Base-by-base conservation (phyloP, 2,797 vertebrate species). In the Myotis daubentonii region DNA sequence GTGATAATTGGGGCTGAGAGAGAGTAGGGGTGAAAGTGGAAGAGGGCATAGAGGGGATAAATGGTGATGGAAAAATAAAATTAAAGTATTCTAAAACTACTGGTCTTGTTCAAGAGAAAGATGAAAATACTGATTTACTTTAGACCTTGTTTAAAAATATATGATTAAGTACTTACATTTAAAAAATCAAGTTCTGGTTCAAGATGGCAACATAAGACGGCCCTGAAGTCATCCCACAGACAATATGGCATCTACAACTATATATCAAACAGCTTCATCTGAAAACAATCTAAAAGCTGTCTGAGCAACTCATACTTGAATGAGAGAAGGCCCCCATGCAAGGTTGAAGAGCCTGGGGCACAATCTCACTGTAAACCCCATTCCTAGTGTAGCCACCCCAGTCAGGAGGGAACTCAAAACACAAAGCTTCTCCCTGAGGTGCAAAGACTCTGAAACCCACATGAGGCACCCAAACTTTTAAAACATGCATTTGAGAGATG, bases 71-170 rank as follows among this genome's bases (percentile, higher is more conserved):
- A 65, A 65, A 65, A 65, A 65, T 65, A 65, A 65, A 65, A n/a
- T 65, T 16, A 89, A 92, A 85, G 80, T 49, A 28, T 60, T 85
- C 74, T 95, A 89, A 95, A 93, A 93, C 25, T 13, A 80, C 41
- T 57, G 6, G 16, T 47, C 70, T 95, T 83, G 9, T n/a, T 93
- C 38, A 60, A 47, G 38, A 80, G 28, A 49, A 80, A 80, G 44
- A 66, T 11, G 78, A 72, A 74, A 82, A 68, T 66, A 74, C 10
- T 85, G 22, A 68, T 66, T 89, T 74, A 84, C 38, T 80, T 79
- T 38, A 38, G n/a, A 33, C 38, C 23, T 33, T 74, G 65, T 49
- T 91, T 92, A 30, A 47, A 79, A 65, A 62, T 15, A 71, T 13
- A 76, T 28, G 49, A 57, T 49, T 83, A 70, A 72, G 36, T 41